A percentile compares a stretch with the other conserved stretches of the same genome.
Conservation (phyloP, 2,888 invertebrate genomes). For the Cheilosia grossa region DNA sequence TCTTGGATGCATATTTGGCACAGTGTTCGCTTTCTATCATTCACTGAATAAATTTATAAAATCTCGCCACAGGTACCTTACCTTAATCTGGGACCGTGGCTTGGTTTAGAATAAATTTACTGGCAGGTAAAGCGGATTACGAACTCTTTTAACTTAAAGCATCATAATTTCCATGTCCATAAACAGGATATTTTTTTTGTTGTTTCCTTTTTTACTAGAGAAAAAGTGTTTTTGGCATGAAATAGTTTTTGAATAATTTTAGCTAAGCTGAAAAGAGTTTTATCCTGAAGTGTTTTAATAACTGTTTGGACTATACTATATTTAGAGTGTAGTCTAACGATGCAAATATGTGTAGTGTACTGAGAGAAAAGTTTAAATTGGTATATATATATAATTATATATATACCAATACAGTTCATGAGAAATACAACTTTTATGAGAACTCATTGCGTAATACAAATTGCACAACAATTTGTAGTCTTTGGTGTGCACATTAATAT, state of each 20-base stretch:
- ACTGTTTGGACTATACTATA: not conserved
- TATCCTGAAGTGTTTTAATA: constrained; percentile 16
- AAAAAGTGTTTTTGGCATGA: constrained; percentile 12
- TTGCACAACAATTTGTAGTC: too few relatives aligned
- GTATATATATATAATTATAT: not conserved
- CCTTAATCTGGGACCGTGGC: constrained; percentile 38
- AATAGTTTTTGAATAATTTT: constrained; percentile 32
- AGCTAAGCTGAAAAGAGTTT: constrained; percentile 7
- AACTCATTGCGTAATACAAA: too few relatives aligned
- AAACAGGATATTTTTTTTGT: constrained; percentile 28
- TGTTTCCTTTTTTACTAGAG: not conserved
- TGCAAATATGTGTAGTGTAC: not conserved
- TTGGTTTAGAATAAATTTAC: constrained; percentile 48
- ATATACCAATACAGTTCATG: too few relatives aligned
- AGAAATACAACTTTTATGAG: too few relatives aligned
- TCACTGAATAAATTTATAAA: constrained; percentile 31
- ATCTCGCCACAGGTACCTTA: constrained; percentile 34
- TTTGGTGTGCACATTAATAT: too few relatives aligned
- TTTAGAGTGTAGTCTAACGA: too few relatives aligned
- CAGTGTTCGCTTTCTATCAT: constrained; percentile 27
- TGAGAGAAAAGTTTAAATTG: not conserved
- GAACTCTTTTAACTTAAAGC: constrained; percentile 25
- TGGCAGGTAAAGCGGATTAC: constrained; percentile 34
- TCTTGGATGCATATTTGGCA: constrained; percentile 15
- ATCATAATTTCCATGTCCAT: constrained; percentile 48